These are phyloP conservation scores for Drosophila stalkeri DNA, from an alignment of 2,888 invertebrate species.

Conservation along the genomic window DNA sequence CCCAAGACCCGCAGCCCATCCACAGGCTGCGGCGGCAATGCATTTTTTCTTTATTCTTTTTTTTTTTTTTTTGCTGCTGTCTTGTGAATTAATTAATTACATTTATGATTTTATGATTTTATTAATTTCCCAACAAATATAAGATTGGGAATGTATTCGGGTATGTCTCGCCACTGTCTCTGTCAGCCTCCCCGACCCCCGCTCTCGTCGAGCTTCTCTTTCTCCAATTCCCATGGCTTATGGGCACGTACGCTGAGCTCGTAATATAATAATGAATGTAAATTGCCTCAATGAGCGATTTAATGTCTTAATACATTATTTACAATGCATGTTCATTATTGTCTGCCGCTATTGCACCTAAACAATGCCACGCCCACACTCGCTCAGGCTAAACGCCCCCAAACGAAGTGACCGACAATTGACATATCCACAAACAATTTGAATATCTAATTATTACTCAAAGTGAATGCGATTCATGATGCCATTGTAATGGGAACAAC, in stretches of 20 bases:
- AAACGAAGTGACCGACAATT: conserved; percentile 34
- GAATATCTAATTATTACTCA: conserved; percentile 61
- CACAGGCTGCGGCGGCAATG: conserved; percentile 57
- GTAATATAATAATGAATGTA: conserved; percentile 81
- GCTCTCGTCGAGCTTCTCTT: conserved; percentile 30
- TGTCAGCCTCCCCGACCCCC: conserved; percentile 10
- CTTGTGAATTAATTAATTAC: conserved; percentile 78
- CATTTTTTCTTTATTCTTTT: conserved; percentile 54
- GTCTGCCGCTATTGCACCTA: conserved; percentile 34
- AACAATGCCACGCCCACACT: conserved; percentile 47
- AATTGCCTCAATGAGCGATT: conserved; percentile 82
- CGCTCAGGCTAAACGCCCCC: conserved; percentile 31
- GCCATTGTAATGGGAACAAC: conserved; percentile 8
- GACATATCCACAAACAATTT: conserved; percentile 61
- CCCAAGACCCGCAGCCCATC: conserved; percentile 42
- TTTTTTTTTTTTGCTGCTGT: conserved; percentile 25
- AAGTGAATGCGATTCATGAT: conserved; percentile 25
- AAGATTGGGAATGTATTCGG: conserved; percentile 33
- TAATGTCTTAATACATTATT: conserved; percentile 82
- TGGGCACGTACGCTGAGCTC: conserved; percentile 79
- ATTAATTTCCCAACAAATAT: conserved; percentile 76
- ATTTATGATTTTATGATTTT: conserved; percentile 77
- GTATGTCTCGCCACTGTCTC: conserved; percentile 7
- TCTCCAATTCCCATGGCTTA: conserved; percentile 82
- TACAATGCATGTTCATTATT: conserved; percentile 67